Conservation (phyloP, 2,113 vertebrate species). For the Oxyura jamaicensis region DNA sequence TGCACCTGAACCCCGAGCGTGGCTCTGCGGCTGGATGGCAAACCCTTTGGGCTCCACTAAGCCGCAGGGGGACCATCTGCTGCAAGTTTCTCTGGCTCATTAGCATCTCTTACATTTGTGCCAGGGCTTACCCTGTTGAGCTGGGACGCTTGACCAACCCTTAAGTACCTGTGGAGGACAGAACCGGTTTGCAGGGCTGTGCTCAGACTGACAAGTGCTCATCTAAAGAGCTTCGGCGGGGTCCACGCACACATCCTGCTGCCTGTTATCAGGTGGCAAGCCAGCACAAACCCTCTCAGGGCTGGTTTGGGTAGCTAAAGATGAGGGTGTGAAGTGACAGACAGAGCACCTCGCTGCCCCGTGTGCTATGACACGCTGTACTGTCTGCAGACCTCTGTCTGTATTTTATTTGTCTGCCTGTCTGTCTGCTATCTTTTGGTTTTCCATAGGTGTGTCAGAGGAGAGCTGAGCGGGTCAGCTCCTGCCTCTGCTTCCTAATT, state of each 20-base stretch:
- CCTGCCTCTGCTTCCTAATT: background rate
- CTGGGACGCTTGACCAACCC: background rate
- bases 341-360: background rate
- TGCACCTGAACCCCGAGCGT: background rate
- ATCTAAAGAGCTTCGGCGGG: background rate
- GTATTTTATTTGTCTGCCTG: background rate
- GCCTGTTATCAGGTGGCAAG: background rate
- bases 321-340: background rate
- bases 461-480: background rate
- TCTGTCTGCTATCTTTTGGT: rapidly evolving
- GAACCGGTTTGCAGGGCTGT: background rate
- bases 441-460: background rate
- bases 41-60: background rate
- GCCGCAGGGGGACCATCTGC: background rate
- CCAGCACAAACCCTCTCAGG: background rate
- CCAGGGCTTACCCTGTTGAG: background rate
- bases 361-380: background rate
- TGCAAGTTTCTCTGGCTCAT: background rate
- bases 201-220: background rate
- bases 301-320: background rate
- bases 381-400: background rate
- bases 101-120: background rate
- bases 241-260: background rate
- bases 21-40: background rate
- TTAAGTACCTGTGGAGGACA: background rate